Evolutionary conservation across 2,113 vertebrate species (phyloP).

Genomic region (Tonatia bakeri): DNA sequence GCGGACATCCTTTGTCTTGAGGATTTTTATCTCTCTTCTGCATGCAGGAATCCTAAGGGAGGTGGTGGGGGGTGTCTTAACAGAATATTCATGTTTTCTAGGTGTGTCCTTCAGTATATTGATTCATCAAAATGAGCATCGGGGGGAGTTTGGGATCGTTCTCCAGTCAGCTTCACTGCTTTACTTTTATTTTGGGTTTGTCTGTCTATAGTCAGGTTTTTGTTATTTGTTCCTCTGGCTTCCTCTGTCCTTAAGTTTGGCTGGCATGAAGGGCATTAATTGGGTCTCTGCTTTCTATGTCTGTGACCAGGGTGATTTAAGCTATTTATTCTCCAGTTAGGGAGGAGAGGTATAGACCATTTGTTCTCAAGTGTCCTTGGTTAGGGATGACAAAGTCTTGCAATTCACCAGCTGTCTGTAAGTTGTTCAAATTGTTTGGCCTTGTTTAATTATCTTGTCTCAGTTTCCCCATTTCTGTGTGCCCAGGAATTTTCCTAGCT

Average conservation of each 20-base stretch:
- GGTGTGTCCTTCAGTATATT: not conserved
- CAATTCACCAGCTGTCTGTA: not conserved
- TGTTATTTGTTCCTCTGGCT: not conserved
- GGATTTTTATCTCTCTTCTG: not conserved
- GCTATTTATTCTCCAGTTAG: not conserved
- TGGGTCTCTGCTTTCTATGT: not conserved
- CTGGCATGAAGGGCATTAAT: not conserved
- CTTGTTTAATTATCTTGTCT: not conserved
- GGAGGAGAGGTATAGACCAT: not conserved
- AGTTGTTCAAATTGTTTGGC: not conserved
- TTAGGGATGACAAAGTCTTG: not conserved
- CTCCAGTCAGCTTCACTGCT: not conserved
- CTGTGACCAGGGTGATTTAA: not conserved
- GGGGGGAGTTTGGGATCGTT: not conserved
- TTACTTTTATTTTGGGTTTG: not conserved
- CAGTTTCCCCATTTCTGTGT: not conserved
- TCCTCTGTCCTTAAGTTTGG: not conserved
- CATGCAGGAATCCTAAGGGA: not conserved
- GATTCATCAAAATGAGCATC: not conserved
- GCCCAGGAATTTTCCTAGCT: not conserved
- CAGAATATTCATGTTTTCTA: not conserved
- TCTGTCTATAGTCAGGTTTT: not conserved
- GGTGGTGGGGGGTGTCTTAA: too few species aligned
- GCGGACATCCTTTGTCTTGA: not conserved
- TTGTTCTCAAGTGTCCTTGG: not conserved